These are phyloP conservation scores for Psettodes erumei DNA, from an alignment of 2,113 vertebrate species.

Conservation along the genomic window DNA sequence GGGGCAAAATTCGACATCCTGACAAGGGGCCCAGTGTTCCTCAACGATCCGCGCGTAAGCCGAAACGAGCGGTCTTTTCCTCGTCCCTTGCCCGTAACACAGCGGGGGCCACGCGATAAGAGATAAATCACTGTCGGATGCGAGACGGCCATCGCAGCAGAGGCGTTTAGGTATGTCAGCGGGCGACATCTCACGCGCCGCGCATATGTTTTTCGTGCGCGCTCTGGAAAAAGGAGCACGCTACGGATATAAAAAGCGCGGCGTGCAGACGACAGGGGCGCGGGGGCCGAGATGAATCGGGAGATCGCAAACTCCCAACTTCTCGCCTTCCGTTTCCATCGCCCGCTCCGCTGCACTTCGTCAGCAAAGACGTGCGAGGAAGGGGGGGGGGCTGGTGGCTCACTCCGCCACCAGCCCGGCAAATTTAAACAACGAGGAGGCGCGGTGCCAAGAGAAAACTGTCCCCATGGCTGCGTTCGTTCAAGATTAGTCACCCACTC, in stretches of 20 bases:
- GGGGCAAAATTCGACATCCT: conserved; percentile 74
- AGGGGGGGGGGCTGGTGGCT: conserved; percentile 28
- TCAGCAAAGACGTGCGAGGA: conserved; percentile 60
- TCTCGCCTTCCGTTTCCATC: conserved; percentile 50
- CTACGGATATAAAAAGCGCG: conserved; percentile 61
- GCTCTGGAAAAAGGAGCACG: conserved; percentile 59
- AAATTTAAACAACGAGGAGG: conserved; percentile 35
- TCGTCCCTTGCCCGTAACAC: conserved; percentile 39
- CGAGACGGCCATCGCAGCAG: conserved; percentile 65
- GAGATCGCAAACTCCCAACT: conserved; percentile 56
- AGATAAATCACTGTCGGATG: conserved; percentile 77
- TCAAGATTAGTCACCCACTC: conserved; percentile 30
- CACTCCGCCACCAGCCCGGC: background rate
- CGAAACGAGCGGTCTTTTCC: conserved; percentile 66
- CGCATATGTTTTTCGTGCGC: conserved; percentile 56
- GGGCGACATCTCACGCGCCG: conserved; percentile 58
- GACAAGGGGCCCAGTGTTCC: conserved; percentile 84
- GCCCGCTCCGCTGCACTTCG: conserved; percentile 53
- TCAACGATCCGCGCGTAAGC: conserved; percentile 76
- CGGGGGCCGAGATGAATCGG: conserved; percentile 44
- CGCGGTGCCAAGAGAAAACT: conserved; percentile 1
- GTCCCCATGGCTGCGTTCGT: conserved; percentile 15
- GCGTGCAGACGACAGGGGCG: conserved; percentile 57
- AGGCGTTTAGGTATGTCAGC: conserved; percentile 61
- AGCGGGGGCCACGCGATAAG: conserved; percentile 71